Base-by-base conservation (phyloP, 1,140 invertebrate genomes). In the Diorhabda sublineata region DNA sequence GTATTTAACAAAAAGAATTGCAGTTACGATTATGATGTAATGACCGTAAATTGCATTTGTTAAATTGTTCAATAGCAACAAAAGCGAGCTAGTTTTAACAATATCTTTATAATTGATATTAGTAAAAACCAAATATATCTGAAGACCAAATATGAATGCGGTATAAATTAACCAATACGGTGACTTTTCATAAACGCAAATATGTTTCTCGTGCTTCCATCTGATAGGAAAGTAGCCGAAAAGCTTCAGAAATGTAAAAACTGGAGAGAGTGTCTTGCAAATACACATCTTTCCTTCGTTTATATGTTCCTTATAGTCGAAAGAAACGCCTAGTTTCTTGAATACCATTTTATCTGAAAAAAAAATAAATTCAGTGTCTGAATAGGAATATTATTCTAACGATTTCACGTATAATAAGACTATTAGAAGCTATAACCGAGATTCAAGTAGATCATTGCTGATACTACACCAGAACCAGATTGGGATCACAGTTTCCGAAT, bases 31-130 rank as follows among this genome's bases (percentile, higher is more conserved):
- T 0, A 74, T 44, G 5, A 74, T 64, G 61, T 74, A 76, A 42
- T 73, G 56, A 5, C 68, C 66, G 66, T 78, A 78, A 5, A 76
- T 66, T 4, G 74, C 72, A 59, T 77, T 73, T 5, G 74, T 79
- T 45, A 79, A 70, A n/a, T 69, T 63, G 9, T 66, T 74, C 3
- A 79, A 58, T 11, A 79, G 61, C 42, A 70, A 66, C 7, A 74
- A 73, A 26, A 79, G 66, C 1, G 71, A 73, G 66, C 75, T 77
- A 41, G 60, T 67, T 7, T 74, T 67, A 42, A 67, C 66, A 6
- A 79, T 63, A 43, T 74, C 47, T 52, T 52, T 52, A n/a, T 52
- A 52, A n/a, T 52, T 6, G 47, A 52, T 52, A 4, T 52, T 52
- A n/a, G 47, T 52, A n/a, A 6, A 3, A 6, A 52, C 47, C 2